Percentiles rank a stretch among this genome's conserved stretches.
Evolutionary conservation across 2,113 vertebrate genomes (phyloP).

Genomic region (Aspidoscelis tigris): DNA sequence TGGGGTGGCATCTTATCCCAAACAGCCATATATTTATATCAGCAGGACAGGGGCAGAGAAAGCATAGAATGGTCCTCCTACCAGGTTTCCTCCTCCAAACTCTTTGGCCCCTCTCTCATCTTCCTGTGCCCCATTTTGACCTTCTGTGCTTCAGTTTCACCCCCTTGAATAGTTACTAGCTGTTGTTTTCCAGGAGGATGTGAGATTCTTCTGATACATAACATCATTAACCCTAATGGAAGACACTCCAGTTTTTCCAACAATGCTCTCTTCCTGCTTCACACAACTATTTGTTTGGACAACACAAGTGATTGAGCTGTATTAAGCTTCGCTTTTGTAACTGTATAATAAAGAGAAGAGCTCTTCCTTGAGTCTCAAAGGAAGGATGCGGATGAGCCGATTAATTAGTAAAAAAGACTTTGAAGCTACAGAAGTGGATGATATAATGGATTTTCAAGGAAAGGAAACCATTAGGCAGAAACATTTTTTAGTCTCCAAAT

Average conservation of each 20-base stretch:
- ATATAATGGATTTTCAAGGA: constrained; percentile 1
- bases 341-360: constrained; percentile 10
- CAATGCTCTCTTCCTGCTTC: constrained; percentile 3
- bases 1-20: too few relatives aligned
- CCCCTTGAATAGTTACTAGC: too few relatives aligned
- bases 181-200: too few relatives aligned
- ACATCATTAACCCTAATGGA: not conserved
- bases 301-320: not conserved
- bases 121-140: too few relatives aligned
- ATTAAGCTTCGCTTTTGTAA: constrained; percentile 4
- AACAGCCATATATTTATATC: too few relatives aligned
- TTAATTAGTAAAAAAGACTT: not conserved
- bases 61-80: too few relatives aligned
- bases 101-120: too few relatives aligned
- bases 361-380: not conserved
- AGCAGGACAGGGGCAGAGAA: too few relatives aligned
- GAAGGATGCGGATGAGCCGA: not conserved
- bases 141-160: too few relatives aligned
- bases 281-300: not conserved
- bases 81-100: too few relatives aligned
- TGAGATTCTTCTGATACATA: not conserved
- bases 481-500: not conserved
- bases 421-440: too few relatives aligned
- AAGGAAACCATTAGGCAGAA: not conserved
- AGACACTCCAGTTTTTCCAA: not conserved